Percentiles rank a stretch among this genome's conserved stretches.
phyloP scores from a whole-genome alignment of 37 sponge, comb jelly and placozoan genomes.

The Cliona cf. orientalis region DNA sequence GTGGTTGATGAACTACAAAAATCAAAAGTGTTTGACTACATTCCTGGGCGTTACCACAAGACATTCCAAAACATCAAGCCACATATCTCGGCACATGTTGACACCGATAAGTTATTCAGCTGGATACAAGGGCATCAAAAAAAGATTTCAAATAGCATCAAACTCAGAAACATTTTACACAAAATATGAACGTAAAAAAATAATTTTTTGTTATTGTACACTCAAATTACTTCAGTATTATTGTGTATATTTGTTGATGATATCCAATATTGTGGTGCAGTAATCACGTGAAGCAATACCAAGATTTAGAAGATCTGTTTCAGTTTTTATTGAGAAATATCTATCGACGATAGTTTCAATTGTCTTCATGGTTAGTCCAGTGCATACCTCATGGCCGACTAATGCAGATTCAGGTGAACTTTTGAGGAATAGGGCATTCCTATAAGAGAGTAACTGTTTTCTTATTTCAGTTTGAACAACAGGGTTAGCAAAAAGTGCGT shows the following conservation, averaged over 20 bases:
- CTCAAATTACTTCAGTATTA: not conserved
- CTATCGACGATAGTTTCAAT: not conserved
- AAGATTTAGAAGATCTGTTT: not conserved
- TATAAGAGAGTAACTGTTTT: not conserved
- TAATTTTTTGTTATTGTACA: not conserved
- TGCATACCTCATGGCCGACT: constrained; percentile 11
- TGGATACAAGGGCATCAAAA: not conserved
- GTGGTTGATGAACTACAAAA: constrained; percentile 17
- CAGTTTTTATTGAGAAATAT: not conserved
- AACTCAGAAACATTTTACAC: not conserved
- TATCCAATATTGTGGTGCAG: not conserved
- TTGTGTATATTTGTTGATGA: not conserved
- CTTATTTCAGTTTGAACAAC: not conserved
- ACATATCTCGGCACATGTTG: not conserved
- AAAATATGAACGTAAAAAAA: not conserved
- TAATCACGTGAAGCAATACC: constrained; percentile 3
- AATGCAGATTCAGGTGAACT: constrained; percentile 3
- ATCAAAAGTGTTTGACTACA: constrained; percentile 44
- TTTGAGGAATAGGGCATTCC: not conserved
- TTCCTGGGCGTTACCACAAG: constrained; percentile 33
- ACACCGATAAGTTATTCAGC: not conserved
- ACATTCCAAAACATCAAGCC: constrained; percentile 27
- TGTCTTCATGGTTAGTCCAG: not conserved
- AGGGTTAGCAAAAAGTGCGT: not conserved
- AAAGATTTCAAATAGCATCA: not conserved